A percentile compares a stretch with the other conserved stretches of the same genome.
phyloP scores from a whole-genome alignment of 2,113 vertebrate genomes.

The Bubo blakistoni region DNA sequence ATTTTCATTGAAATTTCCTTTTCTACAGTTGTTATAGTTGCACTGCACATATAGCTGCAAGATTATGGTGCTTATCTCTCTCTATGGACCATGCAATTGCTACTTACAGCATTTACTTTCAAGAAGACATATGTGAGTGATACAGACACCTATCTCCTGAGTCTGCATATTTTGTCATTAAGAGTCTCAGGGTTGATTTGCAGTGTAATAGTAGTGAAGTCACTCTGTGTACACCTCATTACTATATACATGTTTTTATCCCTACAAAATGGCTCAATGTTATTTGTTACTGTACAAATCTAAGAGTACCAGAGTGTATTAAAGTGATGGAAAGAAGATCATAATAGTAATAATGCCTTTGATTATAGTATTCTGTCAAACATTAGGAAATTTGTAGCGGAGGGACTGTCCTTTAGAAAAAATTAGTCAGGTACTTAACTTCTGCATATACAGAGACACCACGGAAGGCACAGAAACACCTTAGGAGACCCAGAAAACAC shows the following conservation, averaged over 20 bases:
- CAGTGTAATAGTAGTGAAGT: background rate
- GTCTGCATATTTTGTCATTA: background rate
- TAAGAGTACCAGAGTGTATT: background rate
- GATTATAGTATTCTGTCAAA: background rate
- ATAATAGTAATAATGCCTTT: background rate
- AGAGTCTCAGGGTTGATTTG: background rate
- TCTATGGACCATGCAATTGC: background rate
- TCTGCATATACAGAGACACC: background rate
- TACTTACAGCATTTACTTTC: background rate
- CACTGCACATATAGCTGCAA: background rate
- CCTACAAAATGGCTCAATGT: background rate
- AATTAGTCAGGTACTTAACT: background rate
- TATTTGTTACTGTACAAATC: background rate
- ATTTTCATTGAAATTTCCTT: background rate
- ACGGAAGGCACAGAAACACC: background rate
- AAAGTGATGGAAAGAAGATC: background rate
- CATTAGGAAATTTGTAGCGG: background rate
- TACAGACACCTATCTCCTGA: background rate
- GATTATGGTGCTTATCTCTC: background rate
- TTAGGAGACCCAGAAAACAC: background rate
- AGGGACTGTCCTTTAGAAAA: background rate
- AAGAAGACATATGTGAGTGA: background rate
- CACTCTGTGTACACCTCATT: background rate
- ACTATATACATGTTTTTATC: background rate
- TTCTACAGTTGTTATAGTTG: background rate